A percentile compares a stretch with the other conserved stretches of the same genome.
These are phyloP conservation scores for Pocillopora grandis DNA, from an alignment of 92 coral and sea anemone genomes.

Conservation along the genomic window DNA sequence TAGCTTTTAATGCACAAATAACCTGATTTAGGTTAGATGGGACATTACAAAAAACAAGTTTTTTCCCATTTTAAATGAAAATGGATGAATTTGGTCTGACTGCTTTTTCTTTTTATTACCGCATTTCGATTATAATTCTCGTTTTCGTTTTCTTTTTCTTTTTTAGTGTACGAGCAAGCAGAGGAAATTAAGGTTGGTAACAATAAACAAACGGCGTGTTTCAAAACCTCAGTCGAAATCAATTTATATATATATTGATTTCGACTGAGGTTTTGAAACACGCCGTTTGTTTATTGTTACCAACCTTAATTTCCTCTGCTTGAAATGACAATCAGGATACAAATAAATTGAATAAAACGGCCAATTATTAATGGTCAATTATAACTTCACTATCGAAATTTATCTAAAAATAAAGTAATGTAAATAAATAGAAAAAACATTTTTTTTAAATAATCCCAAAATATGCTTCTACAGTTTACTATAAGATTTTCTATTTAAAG, in stretches of 20 bases:
- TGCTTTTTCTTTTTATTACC: background rate
- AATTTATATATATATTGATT: too few species aligned
- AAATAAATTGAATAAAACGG: background rate
- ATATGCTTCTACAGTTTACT: too few species aligned
- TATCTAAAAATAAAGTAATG: background rate
- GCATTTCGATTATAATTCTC: background rate
- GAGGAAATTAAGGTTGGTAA: too few species aligned
- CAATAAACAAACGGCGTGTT: too few species aligned
- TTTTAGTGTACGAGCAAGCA: background rate
- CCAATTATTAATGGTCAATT: background rate
- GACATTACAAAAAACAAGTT: background rate
- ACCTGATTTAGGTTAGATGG: background rate
- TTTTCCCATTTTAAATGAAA: background rate
- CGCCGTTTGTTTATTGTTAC: too few species aligned
- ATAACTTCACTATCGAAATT: background rate
- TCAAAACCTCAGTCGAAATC: too few species aligned
- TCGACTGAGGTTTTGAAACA: too few species aligned
- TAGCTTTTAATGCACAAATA: background rate
- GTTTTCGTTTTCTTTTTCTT: background rate
- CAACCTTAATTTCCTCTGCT: too few species aligned
- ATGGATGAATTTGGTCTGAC: background rate
- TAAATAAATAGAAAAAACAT: too few species aligned
- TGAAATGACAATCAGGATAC: too few species aligned
- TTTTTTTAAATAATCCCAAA: too few species aligned
- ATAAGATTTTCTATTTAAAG: too few species aligned